Base-by-base conservation (phyloP, 1,140 invertebrate genomes). In the Melipona quadrifasciata region DNA sequence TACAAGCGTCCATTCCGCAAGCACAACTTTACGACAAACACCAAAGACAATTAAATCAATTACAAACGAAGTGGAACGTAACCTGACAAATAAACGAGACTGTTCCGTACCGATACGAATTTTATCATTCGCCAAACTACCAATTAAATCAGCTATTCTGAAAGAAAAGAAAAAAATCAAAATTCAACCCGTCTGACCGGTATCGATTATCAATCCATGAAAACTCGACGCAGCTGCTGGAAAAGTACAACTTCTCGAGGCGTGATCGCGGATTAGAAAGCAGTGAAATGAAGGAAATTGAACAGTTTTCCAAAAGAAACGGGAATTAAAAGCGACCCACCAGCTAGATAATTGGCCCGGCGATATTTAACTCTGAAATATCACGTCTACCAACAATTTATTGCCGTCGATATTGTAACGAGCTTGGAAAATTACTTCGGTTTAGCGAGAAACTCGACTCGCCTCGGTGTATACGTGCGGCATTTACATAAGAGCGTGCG, bases 391-490 rank as follows among this genome's bases (percentile, higher is more conserved):
- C 0, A 55, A 31, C 39, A 72, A 71, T 71, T 73, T 80, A 61
- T 72, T 27, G 39, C 34, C 11, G 31, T 61, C 53, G 79, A 80
- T 80, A 68, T 74, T 65, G 76, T 58, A 58, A 80, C n/a, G 27
- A 53, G 80, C 51, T 34, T 34, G 17, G 79, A 80, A 73, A 55
- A 81, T 81, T 74, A 70, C 19, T 58, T 53, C 55, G 70, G 21
- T 61, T 72, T 61, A 80, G 51, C 31, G 47, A 47, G 78, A 65
- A 80, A 80, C 57, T 53, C 27, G 27, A 65, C 27, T 57, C 6
- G 19, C 12, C 6, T 12, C 70, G 21, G n/a, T n/a, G 39, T 31
- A 3, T 58, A 16, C 57, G 39, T 19, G 57, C 21, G 21, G 34
- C 78, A 71, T 81, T 74, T 74, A 58, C 14, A 64, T 74, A 74